Evolutionary conservation across 1,140 invertebrate species (phyloP), one percentile per base, ranked within the genome.

Genomic region (Anadara kagoshimensis): DNA sequence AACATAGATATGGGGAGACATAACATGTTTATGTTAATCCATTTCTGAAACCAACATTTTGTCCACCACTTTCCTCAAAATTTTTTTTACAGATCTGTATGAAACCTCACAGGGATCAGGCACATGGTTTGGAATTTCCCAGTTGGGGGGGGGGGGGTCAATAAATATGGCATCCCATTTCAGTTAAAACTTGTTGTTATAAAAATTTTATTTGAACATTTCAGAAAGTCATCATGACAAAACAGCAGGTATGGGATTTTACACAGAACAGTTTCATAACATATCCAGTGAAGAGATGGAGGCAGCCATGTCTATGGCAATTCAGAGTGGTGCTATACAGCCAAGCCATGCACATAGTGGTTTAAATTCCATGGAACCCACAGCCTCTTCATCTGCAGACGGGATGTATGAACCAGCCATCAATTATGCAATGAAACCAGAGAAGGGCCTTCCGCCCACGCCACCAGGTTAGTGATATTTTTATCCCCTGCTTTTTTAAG

Each of bases 391-490:
- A 54, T 68, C 66, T 20, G 73, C 73, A 47, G 73, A 45, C 14
- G 66, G 68, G 0, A 51, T 69, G 44, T 73, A 69, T 51, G 71
- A 75, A 54, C 69, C 71, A 47, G 67, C 64, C 16, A 53, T 70
- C 12, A 76, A 76, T 59, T 80, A 64, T 49, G 69, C 79, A 45
- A 66, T 80, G 44, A 80, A 80, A 76, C 62, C 69, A 63, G 78
- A 80, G 49, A 80, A 78, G 66, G 73, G 73, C 36, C 57, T 80
- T 29, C 79, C 79, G 14, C 76, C 76, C 18, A 80, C 79, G 11
- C 79, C 79, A n/a, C 79, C 79, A 73, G 79, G 79, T 80, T 69
- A 20, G 61, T 5, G 45, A 36, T 49, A 49, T n/a, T 36, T 36
- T n/a, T n/a, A n/a, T n/a, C n/a, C n/a, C n/a, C n/a, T n/a, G n/a